Conservation (phyloP, 2,797 vertebrate genomes). For the Cygnus olor region DNA sequence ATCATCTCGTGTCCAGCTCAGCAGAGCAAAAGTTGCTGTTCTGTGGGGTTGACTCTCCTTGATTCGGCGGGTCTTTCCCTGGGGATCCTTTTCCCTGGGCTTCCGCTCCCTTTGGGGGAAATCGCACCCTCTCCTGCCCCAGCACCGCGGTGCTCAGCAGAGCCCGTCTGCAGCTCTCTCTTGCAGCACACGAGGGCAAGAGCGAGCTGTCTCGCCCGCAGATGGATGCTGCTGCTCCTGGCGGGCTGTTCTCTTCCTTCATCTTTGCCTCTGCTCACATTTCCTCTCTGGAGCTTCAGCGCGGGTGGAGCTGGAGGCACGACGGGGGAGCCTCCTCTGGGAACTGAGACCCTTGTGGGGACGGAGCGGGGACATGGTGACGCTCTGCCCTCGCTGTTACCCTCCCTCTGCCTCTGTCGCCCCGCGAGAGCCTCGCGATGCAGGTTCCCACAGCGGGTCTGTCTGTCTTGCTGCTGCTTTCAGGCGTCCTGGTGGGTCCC, state of each 20-base stretch:
- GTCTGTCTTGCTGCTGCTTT: background rate
- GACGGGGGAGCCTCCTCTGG: background rate
- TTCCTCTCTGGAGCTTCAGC: background rate
- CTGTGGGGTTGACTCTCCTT: background rate
- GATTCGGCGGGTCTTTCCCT: background rate
- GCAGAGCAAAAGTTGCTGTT: background rate
- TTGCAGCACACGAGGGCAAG: constrained; percentile 63
- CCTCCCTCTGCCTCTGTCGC: background rate
- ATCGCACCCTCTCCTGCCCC: background rate
- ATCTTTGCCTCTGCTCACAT: background rate
- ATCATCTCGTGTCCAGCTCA: background rate
- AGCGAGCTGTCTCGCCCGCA: background rate
- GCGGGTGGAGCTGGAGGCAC: background rate
- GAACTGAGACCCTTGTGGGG: background rate
- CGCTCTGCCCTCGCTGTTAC: background rate
- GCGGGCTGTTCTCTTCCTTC: background rate
- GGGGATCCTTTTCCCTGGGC: background rate
- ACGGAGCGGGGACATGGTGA: background rate
- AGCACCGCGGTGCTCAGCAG: background rate
- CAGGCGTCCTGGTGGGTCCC: rapidly evolving
- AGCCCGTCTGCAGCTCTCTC: constrained; percentile 36
- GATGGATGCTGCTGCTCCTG: background rate
- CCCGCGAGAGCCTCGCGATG: rapidly evolving
- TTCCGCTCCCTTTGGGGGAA: background rate
- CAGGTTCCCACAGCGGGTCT: rapidly evolving